Conservation (phyloP, 2,113 vertebrate species). For the Mola mola region DNA sequence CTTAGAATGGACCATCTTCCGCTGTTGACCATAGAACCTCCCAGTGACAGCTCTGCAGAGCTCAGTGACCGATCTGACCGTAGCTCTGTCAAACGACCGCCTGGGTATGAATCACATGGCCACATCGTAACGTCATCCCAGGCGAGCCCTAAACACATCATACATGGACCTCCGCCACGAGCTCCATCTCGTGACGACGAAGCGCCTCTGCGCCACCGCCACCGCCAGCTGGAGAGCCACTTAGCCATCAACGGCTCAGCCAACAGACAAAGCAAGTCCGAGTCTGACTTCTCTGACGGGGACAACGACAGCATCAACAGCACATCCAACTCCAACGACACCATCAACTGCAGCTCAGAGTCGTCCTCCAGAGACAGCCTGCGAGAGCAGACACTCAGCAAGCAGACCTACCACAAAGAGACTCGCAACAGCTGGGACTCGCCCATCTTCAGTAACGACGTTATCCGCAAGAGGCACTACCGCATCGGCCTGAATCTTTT, state of each 20-base stretch:
- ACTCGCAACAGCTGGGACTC: slow-evolving; percentile 99
- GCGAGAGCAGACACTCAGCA: slow-evolving; percentile 94
- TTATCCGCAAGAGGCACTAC: slow-evolving; percentile 96
- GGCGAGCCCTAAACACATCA: slow-evolving; percentile 90
- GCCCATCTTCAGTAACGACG: slow-evolving; percentile 96
- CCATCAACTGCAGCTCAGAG: slow-evolving; percentile 98
- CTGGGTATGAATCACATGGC: slow-evolving; percentile 82
- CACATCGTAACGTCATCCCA: slow-evolving; percentile 85
- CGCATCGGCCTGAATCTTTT: slow-evolving; percentile 98
- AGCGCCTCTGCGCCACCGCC: slow-evolving; percentile 84
- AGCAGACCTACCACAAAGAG: slow-evolving; percentile 99
- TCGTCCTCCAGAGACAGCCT: slow-evolving; percentile 94
- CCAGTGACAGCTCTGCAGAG: slow-evolving; percentile 93
- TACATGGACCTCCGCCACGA: slow-evolving; percentile 85
- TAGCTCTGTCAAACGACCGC: slow-evolving; percentile 86
- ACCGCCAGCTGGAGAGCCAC: slow-evolving; percentile 90
- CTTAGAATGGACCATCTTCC: slow-evolving; percentile 90
- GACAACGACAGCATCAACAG: slow-evolving; percentile 99
- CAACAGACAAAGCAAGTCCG: slow-evolving; percentile 94
- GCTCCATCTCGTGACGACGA: slow-evolving; percentile 87
- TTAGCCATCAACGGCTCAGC: slow-evolving; percentile 92
- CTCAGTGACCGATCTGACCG: slow-evolving; percentile 91
- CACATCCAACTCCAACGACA: slow-evolving; percentile 98
- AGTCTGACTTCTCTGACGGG: slow-evolving; percentile 96
- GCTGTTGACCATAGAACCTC: slow-evolving; percentile 93